Conservation (phyloP, 1,140 invertebrate genomes). For the Drosophila takahashii region DNA sequence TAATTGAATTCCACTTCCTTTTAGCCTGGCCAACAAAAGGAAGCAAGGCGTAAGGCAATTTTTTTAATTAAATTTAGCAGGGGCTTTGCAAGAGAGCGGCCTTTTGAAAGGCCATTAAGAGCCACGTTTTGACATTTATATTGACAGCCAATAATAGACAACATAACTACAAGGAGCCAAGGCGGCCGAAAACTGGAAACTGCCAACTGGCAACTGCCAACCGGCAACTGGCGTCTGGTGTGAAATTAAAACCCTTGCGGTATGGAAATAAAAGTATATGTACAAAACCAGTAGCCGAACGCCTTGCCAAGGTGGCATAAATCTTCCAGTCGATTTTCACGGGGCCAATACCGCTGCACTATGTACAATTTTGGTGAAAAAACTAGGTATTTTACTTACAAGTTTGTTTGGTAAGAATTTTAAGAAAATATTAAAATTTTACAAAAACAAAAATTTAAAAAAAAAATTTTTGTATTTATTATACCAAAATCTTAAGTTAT, state of each 20-base stretch:
- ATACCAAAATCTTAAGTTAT: too few relatives aligned
- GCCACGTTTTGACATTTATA: constrained; percentile 80
- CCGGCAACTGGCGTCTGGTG: constrained; percentile 49
- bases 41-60: constrained; percentile 7
- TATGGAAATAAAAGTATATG: constrained; percentile 48
- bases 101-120: constrained; percentile 74
- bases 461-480: background rate
- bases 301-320: constrained; percentile 57
- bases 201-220: constrained; percentile 4
- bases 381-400: background rate
- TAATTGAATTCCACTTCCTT: constrained; percentile 69
- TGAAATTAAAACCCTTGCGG: constrained; percentile 73
- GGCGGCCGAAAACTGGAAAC: constrained; percentile 30
- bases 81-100: constrained; percentile 35
- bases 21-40: constrained; percentile 12
- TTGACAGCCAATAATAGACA: constrained; percentile 83
- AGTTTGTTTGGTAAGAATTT: background rate
- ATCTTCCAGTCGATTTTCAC: constrained; percentile 71
- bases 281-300: constrained; percentile 73
- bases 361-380: constrained; percentile 3
- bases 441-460: background rate
- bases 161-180: constrained; percentile 68
- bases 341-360: constrained; percentile 6
- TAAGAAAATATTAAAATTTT: too few relatives aligned
- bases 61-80: constrained; percentile 74